Evolutionary conservation across 2,797 vertebrate genomes (phyloP), one percentile per base, ranked within the genome.

Genomic region (Rhodeus uyekii): DNA sequence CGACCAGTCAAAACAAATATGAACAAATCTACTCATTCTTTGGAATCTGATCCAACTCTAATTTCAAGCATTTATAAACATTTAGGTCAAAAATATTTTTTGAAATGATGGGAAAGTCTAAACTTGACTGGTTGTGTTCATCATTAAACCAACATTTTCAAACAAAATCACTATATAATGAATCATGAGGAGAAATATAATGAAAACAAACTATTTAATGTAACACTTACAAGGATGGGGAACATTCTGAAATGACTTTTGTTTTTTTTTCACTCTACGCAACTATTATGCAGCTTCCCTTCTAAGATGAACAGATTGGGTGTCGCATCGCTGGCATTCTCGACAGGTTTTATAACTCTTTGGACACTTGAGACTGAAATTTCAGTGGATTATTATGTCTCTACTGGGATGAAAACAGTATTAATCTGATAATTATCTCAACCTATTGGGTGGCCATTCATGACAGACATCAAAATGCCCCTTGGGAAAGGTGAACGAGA

Each of bases 121-220:
- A 10, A 13, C 38, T 60, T 61, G 27, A 76, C 10, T 46, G 24
- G 58, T 8, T 22, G 36, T 76, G 55, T 42, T 12, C 24, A 61
- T 32, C 27, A 12, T 69, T 22, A 34, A 63, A 32, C 42, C 7
- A 44, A n/a, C 2, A 22, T 24, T 8, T 46, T 77, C 8, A 36
- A 64, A 64, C 75, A 64, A 77, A 77, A 63, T 6, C 39, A 27
- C 55, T 63, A 39, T n/a, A 64, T 36, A 24, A 71, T 78, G 50
- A 48, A 76, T 89, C 88, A 89, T 86, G 81, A 89, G 81, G 89
- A 89, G 89, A 91, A 89, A 89, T 84, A 44, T 74, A 63, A 75
- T 71, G 78, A 86, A 82, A 86, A 88, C 86, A 16, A 82, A 88
- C 90, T 87, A 84, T 86, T 90, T 87, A 90, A 91, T 89, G 87